Evolutionary conservation across 2,797 vertebrate genomes (phyloP), one percentile per base, ranked within the genome.

Genomic region (Pempheris klunzingeri): DNA sequence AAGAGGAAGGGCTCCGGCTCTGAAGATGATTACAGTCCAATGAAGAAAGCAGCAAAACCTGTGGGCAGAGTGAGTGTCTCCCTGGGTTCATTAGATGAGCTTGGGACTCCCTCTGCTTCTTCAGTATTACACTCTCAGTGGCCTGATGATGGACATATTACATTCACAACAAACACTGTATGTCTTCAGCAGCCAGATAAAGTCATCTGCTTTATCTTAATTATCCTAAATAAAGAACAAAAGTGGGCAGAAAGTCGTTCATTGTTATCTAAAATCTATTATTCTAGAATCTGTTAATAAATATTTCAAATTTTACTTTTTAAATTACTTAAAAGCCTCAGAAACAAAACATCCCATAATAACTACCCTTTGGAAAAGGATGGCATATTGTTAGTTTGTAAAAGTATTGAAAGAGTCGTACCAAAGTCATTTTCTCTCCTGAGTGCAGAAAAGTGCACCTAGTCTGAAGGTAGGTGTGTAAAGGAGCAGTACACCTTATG

Each of bases 1-100:
- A 99, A 99, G 95, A 97, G 97, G 93, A 99, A 97, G 96, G 88
- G 91, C 50, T 99, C 98, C 4, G 96, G 95, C 68, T 99, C 98
- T 5, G 98, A 97, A 90, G 98, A 98, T 0, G 97, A 97, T 28
- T 99, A 97, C 91, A 97, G 92, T 73, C 97, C 98, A 10, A 92
- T 96, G 89, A 97, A 97, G 92, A 99, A 97, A 89, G 44, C 83
- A 0, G 71, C 90, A 20, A 97, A 96, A 67, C 80, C 93, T 38
- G 36, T 80, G 1, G 95, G 92, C 94, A 97, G 94, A 93, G 97
- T 99, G 90, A 95, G 94, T 90, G 0, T 39, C 14, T 12, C 1
- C 8, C 4, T 32, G 9, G 54, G 3, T 43, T 55, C 14, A 3
- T n/a, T 4, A 10, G 15, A 46, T 15, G n/a, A 36, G 13, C 44